phyloP scores from a whole-genome alignment of 1,140 invertebrate genomes.

The Temnothorax longispinosus region DNA sequence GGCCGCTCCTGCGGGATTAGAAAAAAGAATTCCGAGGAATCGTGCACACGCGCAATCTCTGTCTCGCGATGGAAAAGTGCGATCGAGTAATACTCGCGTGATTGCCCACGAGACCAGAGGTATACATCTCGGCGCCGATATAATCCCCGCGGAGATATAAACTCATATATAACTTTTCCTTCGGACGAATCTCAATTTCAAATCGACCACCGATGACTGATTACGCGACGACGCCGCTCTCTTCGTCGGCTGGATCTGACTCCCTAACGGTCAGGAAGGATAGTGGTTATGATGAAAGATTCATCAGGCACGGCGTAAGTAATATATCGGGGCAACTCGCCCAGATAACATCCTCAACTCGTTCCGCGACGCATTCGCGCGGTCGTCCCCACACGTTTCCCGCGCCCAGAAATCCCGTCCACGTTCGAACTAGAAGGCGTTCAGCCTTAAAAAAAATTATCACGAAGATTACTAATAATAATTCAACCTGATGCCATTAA shows the following conservation, averaged over 20 bases:
- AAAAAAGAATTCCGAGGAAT: background rate
- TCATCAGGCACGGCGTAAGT: conserved; percentile 47
- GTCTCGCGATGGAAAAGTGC: background rate
- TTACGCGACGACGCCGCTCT: conserved; percentile 7
- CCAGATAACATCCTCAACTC: conserved; percentile 44
- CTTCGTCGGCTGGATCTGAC: background rate
- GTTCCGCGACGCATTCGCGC: conserved; percentile 6
- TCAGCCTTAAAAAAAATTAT: background rate
- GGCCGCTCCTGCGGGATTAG: background rate
- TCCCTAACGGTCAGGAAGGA: conserved; percentile 32
- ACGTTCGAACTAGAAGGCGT: background rate
- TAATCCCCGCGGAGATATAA: conserved; percentile 23
- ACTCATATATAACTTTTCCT: background rate
- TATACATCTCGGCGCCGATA: background rate
- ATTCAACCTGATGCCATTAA: background rate
- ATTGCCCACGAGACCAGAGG: background rate
- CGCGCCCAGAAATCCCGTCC: background rate
- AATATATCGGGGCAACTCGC: conserved; percentile 32
- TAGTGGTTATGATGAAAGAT: conserved; percentile 49
- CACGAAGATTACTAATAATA: background rate
- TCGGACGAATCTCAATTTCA: conserved; percentile 28
- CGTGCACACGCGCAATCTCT: background rate
- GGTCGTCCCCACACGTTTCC: background rate
- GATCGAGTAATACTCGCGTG: background rate
- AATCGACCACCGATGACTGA: background rate